A percentile compares a stretch with the other conserved stretches of the same genome.
Conservation (phyloP, 2,113 vertebrate species). For the Platysteira castanea region DNA sequence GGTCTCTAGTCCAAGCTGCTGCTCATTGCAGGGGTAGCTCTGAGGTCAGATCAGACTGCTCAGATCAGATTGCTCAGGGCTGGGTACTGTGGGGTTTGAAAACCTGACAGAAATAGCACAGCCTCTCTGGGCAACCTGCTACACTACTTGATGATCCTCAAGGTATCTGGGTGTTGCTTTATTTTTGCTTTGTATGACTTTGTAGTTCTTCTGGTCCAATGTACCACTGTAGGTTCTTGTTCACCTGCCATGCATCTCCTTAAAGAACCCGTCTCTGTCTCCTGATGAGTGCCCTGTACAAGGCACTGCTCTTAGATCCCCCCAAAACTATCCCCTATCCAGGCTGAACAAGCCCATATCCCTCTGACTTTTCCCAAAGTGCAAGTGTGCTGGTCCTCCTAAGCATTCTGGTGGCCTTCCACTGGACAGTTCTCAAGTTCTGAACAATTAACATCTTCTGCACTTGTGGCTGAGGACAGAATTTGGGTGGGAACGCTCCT, state of each 20-base stretch:
- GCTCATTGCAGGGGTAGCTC: neutral
- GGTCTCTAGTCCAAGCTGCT: neutral
- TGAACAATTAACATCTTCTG: neutral
- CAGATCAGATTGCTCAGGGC: neutral
- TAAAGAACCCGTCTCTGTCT: neutral
- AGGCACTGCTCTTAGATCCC: neutral
- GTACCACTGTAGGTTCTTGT: neutral
- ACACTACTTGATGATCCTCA: neutral
- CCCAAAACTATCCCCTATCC: neutral
- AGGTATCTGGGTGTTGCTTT: too few species aligned
- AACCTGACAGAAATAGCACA: neutral
- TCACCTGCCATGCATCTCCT: neutral
- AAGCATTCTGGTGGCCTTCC: neutral
- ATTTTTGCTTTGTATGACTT: neutral
- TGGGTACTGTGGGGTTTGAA: neutral
- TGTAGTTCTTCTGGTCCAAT: neutral
- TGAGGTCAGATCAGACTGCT: neutral
- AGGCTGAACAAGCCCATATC: neutral
- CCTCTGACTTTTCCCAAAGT: neutral
- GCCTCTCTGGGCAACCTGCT: neutral
- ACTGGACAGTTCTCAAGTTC: neutral
- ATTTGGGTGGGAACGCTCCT: neutral
- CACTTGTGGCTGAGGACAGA: neutral
- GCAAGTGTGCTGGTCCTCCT: fast-evolving
- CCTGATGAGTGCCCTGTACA: neutral